Conservation (phyloP, 2,797 vertebrate species). For the Mormyrops boulengeri region DNA sequence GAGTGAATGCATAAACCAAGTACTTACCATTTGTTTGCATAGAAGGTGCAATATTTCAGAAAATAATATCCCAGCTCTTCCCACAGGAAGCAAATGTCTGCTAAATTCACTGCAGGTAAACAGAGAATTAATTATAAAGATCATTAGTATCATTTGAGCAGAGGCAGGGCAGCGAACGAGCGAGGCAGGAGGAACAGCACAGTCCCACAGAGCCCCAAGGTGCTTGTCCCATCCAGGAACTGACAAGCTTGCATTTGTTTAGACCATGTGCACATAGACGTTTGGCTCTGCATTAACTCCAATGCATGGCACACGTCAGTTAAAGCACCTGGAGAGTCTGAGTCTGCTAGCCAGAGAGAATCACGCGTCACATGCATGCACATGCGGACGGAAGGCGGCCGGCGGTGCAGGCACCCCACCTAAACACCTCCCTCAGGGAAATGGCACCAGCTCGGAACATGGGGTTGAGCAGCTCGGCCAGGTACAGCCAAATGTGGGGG, state of each 20-base stretch:
- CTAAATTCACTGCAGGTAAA: conserved; percentile 73
- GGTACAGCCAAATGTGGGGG: conserved; percentile 95
- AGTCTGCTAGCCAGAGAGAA: neutral
- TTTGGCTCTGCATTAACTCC: neutral
- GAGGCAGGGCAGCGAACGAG: neutral
- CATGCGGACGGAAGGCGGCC: neutral
- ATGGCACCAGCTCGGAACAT: conserved; percentile 86
- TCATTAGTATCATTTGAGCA: neutral
- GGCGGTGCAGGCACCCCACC: conserved; percentile 52
- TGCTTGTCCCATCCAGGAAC: neutral
- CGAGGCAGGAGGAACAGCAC: neutral
- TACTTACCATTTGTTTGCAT: conserved; percentile 88
- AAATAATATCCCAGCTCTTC: conserved; percentile 77
- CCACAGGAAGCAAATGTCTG: conserved; percentile 81
- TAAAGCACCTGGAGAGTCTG: neutral
- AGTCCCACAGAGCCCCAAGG: neutral
- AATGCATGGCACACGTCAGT: neutral
- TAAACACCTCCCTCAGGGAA: conserved; percentile 86
- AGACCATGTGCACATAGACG: neutral
- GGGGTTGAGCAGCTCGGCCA: conserved; percentile 86
- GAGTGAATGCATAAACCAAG: neutral
- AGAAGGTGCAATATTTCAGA: conserved; percentile 82
- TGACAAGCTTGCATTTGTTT: neutral
- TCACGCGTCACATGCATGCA: neutral
- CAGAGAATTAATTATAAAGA: neutral